Percentiles rank a stretch among this genome's conserved stretches.
These are phyloP conservation scores for Dolichopus griseipennis DNA, from an alignment of 2,888 invertebrate genomes.

Conservation along the genomic window DNA sequence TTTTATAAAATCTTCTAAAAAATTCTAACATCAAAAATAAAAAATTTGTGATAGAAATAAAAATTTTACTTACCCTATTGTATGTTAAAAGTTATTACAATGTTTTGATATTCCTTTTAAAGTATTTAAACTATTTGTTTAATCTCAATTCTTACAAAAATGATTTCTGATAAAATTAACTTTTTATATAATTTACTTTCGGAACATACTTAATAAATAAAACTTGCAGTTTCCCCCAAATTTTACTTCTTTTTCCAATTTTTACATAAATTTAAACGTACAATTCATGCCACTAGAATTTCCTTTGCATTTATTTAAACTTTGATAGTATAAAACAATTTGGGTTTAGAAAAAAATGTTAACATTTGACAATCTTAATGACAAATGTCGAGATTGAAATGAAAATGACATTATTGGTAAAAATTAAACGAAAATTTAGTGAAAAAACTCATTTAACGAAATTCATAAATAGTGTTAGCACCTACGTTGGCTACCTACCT, in stretches of 20 bases:
- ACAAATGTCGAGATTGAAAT: too few species aligned
- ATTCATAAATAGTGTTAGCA: too few species aligned
- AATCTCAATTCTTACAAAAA: not conserved
- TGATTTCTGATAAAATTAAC: too few species aligned
- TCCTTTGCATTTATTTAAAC: not conserved
- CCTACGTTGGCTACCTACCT: too few species aligned
- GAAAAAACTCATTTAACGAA: too few species aligned
- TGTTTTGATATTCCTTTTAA: not conserved
- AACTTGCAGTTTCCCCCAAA: not conserved
- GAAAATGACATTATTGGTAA: not conserved
- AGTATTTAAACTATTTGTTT: not conserved
- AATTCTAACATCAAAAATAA: too few species aligned
- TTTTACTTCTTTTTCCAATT: not conserved
- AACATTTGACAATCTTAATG: not conserved
- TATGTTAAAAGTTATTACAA: not conserved
- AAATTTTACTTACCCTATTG: too few species aligned
- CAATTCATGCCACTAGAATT: slow-evolving; percentile 2
- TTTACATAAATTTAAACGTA: not conserved
- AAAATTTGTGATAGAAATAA: too few species aligned
- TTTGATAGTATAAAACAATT: not conserved
- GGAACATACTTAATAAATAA: not conserved
- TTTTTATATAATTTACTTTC: not conserved
- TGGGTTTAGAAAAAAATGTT: not conserved
- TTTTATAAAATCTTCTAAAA: too few species aligned
- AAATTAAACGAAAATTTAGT: not conserved